Evolutionary conservation across 2,113 vertebrate genomes (phyloP), one percentile per base, ranked within the genome.

Genomic region (Silurus glanis): DNA sequence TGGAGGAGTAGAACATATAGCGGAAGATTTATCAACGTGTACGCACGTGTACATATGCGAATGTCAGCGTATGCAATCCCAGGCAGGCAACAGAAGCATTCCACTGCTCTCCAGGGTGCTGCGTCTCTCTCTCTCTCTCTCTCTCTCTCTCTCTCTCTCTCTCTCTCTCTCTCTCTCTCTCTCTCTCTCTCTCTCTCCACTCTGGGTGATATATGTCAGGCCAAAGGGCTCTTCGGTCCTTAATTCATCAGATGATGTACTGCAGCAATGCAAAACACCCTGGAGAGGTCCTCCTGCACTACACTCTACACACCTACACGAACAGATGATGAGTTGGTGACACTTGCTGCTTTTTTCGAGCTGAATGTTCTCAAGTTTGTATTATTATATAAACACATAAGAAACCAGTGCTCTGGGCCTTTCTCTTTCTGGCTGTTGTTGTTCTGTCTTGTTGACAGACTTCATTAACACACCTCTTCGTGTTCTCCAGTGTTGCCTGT

Each of bases 221-320:
- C 85, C 82, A 84, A 83, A 88, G 85, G 84, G 85, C 56, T 85
- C 45, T 81, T 76, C 75, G 66, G 82, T 76, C 86, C 51, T 88
- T 90, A 87, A 90, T 90, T 86, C 87, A 90, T 84, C 61, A 89
- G 86, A 89, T 87, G 85, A 89, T 87, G 85, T 87, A 87, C 58
- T 75, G 83, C 58, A 76, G 89, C 37, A 74, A 75, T 25, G 23
- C 81, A 82, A 37, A 85, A 88, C 79, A 66, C 72, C 55, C 71
- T 64, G 76, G 76, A 83, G 64, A 64, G 80, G 58, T 84, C 82
- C 82, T 78, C 84, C 83, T 86, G 67, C 49, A 47, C 75, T 87
- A 85, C 62, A 0, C 80, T 53, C 21, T 28, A 37, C 51, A 72
- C 56, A 59, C 58, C n/a, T 69, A 56, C 67, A 53, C 51, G 47